Percentiles rank a stretch among this genome's conserved stretches.
Evolutionary conservation across 2,113 vertebrate species (phyloP).

Genomic region (Nematolebias whitei): DNA sequence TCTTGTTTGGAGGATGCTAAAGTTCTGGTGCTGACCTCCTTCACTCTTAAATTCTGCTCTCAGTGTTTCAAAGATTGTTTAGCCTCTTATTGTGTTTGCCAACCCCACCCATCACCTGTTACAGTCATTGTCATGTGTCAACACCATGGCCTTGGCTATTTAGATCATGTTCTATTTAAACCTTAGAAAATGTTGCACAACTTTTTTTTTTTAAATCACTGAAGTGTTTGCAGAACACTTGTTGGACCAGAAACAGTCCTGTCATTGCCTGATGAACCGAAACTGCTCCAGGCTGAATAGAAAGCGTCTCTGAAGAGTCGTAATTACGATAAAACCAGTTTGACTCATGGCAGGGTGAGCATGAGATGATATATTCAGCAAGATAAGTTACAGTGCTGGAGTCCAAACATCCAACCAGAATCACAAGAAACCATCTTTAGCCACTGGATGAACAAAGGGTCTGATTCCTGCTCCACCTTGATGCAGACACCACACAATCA

Average conservation of each 20-base stretch:
- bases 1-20: neutral
- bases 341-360: constrained; percentile 11
- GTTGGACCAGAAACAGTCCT: constrained; percentile 6
- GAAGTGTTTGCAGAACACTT: neutral
- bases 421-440: neutral
- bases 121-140: constrained; percentile 43
- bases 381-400: neutral
- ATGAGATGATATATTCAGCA: too few relatives aligned
- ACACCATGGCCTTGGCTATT: constrained; percentile 39
- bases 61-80: constrained; percentile 25
- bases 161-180: constrained; percentile 26
- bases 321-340: constrained; percentile 26
- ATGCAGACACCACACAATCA: neutral
- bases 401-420: neutral
- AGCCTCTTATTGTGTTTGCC: constrained; percentile 46
- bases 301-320: neutral
- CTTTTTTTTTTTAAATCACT: neutral
- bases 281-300: constrained; percentile 5
- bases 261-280: constrained; percentile 7
- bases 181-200: constrained; percentile 30
- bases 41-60: neutral
- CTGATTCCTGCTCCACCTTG: too few relatives aligned
- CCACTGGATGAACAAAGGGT: neutral
- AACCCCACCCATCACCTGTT: constrained; percentile 43
- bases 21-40: neutral